Base-by-base conservation (phyloP, 1,140 invertebrate species). In the Dinoponera quadriceps region DNA sequence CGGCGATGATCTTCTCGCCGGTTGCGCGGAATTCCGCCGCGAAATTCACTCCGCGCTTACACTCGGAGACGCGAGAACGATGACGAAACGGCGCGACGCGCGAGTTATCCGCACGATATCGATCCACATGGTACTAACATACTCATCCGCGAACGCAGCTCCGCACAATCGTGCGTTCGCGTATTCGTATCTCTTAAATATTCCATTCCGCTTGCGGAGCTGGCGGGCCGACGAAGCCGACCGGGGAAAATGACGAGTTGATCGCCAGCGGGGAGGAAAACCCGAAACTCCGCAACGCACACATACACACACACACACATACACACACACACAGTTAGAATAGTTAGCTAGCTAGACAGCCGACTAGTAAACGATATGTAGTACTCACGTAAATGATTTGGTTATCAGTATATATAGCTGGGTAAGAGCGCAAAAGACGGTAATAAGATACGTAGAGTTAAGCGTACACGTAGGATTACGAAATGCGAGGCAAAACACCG, bases 341-440 rank as follows among this genome's bases (percentile, higher is more conserved):
- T 87, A 85, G 83, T 82, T 71, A 85, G 84, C 82, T 84, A 89
- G 84, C 38, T 88, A 89, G 87, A 81, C 69, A 88, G 69, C 81
- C 87, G 81, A 89, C 69, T 89, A 89, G 88, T 83, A 57, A 85
- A 62, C 72, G 44, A 84, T 87, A 72, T 77, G 85, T 89, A 89
- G 87, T 62, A 83, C 83, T 82, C 77, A 62, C 83, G 82, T 89
- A 82, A 87, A 80, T 84, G 73, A 87, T 88, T 80, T 86, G 55
- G 57, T 88, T 87, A 88, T 63, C 66, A 60, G 44, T 69, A 85
- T 73, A 85, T 82, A 80, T 80, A 80, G 65, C 55, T 75, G 86
- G 68, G 66, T 88, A 85, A 88, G 63, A 27, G 33, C 72, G 51
- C 27, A 73, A 88, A 88, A 85, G 87, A 88, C 83, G 54, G 83